Conservation (phyloP, 2,113 vertebrate species). For the Hydropotes inermis region DNA sequence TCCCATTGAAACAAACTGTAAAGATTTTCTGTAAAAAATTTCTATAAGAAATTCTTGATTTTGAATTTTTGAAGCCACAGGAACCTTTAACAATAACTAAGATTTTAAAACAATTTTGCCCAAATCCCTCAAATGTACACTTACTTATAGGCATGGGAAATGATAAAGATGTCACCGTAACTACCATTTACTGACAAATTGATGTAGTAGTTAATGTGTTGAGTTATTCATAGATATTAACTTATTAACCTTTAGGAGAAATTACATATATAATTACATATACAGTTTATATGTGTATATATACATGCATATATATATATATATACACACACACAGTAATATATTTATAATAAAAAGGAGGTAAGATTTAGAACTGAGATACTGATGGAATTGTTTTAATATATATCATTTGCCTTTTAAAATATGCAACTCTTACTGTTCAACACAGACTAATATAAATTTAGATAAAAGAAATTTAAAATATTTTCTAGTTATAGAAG, state of each 20-base stretch:
- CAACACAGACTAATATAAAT: background rate
- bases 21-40: background rate
- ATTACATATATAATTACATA: background rate
- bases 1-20: background rate
- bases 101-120: background rate
- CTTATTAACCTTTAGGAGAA: background rate
- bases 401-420: background rate
- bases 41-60: background rate
- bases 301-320: background rate
- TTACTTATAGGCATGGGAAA: background rate
- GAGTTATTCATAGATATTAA: background rate
- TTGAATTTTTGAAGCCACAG: conserved; percentile 20
- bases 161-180: background rate
- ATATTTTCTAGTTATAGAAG: background rate
- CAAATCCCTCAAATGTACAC: background rate
- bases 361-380: background rate
- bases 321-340: background rate
- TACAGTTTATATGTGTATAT: background rate
- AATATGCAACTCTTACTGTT: background rate
- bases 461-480: background rate
- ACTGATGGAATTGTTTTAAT: background rate
- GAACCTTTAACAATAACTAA: background rate
- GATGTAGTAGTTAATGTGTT: background rate
- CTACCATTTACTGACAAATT: background rate
- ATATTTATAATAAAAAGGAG: background rate